Evolutionary conservation across 2,888 invertebrate species (phyloP), one percentile per base, ranked within the genome.

Genomic region (Brenthis ino): DNA sequence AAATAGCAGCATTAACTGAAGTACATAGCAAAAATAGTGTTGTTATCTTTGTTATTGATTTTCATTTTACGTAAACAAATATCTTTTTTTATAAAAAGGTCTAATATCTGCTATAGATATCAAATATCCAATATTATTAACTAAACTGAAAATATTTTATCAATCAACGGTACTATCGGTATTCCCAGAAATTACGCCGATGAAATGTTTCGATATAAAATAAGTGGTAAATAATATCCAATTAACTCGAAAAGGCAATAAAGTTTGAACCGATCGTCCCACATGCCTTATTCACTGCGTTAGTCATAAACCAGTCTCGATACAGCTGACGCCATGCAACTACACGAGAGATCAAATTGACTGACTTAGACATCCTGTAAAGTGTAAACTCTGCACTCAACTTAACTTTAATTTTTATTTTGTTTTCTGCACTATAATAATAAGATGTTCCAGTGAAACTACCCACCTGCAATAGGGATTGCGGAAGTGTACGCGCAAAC

Each of bases 251-350:
- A 53, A 50, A n/a, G 6, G 16, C 56, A 56, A 50, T 56, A n/a
- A n/a, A 50, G 20, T 55, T 56, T 1, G 13, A 20, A 33, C 11
- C 5, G n/a, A 54, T 28, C 50, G 56, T 55, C 55, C 43, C 37
- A 54, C 60, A 55, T 51, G 61, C 48, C 37, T 63, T 57, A 63
- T 8, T 63, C 56, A 67, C 43, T 1, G 60, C 5, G 20, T 67
- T 67, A 61, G 67, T 67, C 67, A 67, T 43, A 67, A 67, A 65
- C 57, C 60, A 50, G 61, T 56, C 66, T 47, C 60, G 16, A 60
- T 53, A 67, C 58, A 67, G 61, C 67, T 67, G 67, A 67, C 61
- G 67, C 61, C 37, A 61, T 43, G 56, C 55, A 43, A 66, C 57
- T 57, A 61, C 33, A 61, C 56, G 55, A 48, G 14, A 20, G 54